phyloP scores from a whole-genome alignment of 2,888 invertebrate species.

The Campoplex capitator region DNA sequence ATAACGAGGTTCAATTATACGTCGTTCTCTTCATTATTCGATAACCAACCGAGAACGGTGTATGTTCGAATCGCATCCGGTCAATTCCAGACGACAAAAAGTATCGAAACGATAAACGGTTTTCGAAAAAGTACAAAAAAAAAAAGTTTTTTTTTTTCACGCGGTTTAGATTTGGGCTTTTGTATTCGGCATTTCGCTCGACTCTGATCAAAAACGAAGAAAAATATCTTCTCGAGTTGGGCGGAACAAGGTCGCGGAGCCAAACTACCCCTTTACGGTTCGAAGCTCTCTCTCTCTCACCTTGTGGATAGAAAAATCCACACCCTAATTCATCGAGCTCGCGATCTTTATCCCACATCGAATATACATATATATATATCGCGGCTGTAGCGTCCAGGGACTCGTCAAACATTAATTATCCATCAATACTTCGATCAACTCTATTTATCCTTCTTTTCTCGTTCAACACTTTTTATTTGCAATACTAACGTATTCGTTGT shows the following conservation, averaged over 20 bases:
- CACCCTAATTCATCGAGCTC: not conserved
- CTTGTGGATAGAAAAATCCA: not conserved
- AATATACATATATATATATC: not conserved
- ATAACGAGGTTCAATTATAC: too few species aligned
- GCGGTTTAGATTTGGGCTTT: too few species aligned
- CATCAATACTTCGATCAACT: not conserved
- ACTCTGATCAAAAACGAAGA: not conserved
- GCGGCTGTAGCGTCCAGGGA: not conserved
- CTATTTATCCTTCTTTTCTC: not conserved
- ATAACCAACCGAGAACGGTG: too few species aligned
- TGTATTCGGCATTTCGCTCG: not conserved
- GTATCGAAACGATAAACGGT: too few species aligned
- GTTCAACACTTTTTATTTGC: not conserved
- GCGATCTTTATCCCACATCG: not conserved
- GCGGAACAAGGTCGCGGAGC: not conserved
- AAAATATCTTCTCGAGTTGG: not conserved
- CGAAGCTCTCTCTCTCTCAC: not conserved
- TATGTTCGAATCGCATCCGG: too few species aligned
- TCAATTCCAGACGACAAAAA: too few species aligned
- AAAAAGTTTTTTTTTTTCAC: too few species aligned
- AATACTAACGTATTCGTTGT: not conserved
- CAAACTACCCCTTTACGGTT: not conserved
- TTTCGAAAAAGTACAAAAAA: too few species aligned
- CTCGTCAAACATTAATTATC: not conserved
- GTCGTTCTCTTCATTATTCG: too few species aligned